phyloP scores from a whole-genome alignment of 2,888 invertebrate species.

The Seira musarum region DNA sequence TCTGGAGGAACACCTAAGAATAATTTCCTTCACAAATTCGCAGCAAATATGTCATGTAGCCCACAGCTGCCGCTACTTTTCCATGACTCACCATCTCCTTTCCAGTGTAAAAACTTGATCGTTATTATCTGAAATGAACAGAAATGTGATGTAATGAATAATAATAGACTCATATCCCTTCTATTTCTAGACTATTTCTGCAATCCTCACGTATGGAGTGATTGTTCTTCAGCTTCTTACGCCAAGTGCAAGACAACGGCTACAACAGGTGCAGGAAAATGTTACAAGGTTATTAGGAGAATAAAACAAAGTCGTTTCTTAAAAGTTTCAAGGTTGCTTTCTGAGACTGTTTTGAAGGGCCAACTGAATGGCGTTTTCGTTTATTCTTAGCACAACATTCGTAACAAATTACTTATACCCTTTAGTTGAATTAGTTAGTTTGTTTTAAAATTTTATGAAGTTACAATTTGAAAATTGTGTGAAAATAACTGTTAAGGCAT shows the following conservation, averaged over 20 bases:
- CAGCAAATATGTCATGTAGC: constrained; percentile 1
- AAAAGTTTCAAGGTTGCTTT: too few species aligned
- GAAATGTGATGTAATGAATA: not conserved
- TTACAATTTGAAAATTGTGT: too few species aligned
- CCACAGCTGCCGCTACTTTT: constrained; percentile 22
- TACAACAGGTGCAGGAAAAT: not conserved
- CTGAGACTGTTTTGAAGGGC: too few species aligned
- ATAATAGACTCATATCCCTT: not conserved
- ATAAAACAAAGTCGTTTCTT: too few species aligned
- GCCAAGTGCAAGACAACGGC: not conserved
- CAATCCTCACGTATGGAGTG: constrained; percentile 27
- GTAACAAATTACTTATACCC: too few species aligned
- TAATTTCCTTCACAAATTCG: constrained; percentile 5
- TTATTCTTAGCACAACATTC: too few species aligned
- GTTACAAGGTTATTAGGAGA: not conserved
- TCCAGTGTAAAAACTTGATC: constrained; percentile 12
- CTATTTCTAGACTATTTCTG: constrained; percentile 13
- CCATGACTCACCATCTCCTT: constrained; percentile 17
- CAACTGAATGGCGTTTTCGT: too few species aligned
- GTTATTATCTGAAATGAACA: not conserved
- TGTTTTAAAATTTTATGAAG: too few species aligned
- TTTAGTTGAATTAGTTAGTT: too few species aligned
- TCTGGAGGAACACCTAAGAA: constrained; percentile 20
- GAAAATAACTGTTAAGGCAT: too few species aligned
- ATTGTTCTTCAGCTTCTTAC: constrained; percentile 31